phyloP scores from a whole-genome alignment of 2,113 vertebrate genomes.

The Lipotes vexillifer region DNA sequence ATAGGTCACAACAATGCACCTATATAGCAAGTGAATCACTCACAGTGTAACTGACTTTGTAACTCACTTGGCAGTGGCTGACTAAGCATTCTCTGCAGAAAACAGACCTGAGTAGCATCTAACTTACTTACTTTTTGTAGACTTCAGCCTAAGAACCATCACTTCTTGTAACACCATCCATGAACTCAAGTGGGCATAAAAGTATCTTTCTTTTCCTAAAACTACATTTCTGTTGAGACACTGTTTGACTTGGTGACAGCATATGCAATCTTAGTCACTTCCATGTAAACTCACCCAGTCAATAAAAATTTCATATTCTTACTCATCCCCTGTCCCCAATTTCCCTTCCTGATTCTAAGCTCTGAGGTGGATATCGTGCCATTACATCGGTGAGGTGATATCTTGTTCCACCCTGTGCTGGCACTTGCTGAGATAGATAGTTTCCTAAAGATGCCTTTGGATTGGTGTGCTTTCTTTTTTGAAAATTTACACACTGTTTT shows the following conservation, averaged over 20 bases:
- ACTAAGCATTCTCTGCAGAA: background rate
- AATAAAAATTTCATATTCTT: background rate
- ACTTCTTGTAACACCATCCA: background rate
- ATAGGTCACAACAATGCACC: background rate
- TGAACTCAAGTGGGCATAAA: background rate
- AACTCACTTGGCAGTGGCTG: background rate
- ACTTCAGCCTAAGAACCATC: background rate
- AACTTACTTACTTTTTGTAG: background rate
- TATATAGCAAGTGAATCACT: background rate
- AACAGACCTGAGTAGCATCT: background rate
- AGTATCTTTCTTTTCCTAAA: conserved; percentile 13
- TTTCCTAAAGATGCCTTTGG: background rate
- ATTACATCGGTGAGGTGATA: background rate
- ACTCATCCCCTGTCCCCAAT: background rate
- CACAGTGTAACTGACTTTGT: background rate
- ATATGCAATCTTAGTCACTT: background rate
- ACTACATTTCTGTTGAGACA: background rate
- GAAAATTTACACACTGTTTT: background rate
- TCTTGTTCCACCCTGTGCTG: background rate
- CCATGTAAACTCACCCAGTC: background rate
- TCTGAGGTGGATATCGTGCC: background rate
- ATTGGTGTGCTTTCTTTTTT: background rate
- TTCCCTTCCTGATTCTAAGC: background rate
- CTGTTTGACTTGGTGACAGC: background rate
- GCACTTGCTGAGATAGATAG: background rate